Percentiles rank a stretch among this genome's conserved stretches.
Conservation (phyloP, 2,113 vertebrate species). For the Blennius ocellaris region DNA sequence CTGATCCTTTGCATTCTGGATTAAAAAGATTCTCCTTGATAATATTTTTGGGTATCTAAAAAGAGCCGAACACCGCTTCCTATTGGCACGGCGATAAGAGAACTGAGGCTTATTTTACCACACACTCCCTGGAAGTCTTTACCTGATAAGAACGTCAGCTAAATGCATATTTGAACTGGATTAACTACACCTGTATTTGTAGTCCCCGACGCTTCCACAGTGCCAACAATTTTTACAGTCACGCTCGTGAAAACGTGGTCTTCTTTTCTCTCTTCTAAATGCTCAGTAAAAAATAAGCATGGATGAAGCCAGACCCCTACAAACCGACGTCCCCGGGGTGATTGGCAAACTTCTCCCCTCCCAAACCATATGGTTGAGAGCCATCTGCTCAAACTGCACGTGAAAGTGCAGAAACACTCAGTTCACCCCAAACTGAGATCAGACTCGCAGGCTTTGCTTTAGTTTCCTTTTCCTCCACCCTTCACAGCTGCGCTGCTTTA, state of each 20-base stretch:
- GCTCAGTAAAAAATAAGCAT: slow-evolving; percentile 45
- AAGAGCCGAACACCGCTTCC: slow-evolving; percentile 14
- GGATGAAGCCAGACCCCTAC: slow-evolving; percentile 52
- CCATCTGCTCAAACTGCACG: slow-evolving; percentile 64
- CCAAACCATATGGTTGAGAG: slow-evolving; percentile 55
- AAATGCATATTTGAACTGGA: slow-evolving; percentile 43
- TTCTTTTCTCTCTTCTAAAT: slow-evolving; percentile 31
- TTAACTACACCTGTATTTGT: slow-evolving; percentile 46
- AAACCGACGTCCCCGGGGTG: slow-evolving; percentile 45
- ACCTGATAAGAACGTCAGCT: slow-evolving; percentile 22
- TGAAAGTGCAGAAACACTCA: slow-evolving; percentile 44
- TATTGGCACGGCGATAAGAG: slow-evolving; percentile 35
- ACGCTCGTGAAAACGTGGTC: slow-evolving; percentile 24
- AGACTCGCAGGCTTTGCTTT: slow-evolving; percentile 16
- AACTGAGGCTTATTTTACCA: slow-evolving; percentile 28
- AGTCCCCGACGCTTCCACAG: neutral
- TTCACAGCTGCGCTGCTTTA: slow-evolving; percentile 26
- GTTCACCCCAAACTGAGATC: slow-evolving; percentile 44
- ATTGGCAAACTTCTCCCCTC: slow-evolving; percentile 51
- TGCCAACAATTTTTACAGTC: slow-evolving; percentile 27
- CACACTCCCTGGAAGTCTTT: slow-evolving; percentile 18
- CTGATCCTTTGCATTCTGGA: neutral
- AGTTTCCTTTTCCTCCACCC: neutral
- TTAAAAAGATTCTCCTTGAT: slow-evolving; percentile 19
- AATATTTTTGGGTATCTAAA: slow-evolving; percentile 10